Conservation (phyloP, 2,888 invertebrate genomes). For the Julus scandinavius region DNA sequence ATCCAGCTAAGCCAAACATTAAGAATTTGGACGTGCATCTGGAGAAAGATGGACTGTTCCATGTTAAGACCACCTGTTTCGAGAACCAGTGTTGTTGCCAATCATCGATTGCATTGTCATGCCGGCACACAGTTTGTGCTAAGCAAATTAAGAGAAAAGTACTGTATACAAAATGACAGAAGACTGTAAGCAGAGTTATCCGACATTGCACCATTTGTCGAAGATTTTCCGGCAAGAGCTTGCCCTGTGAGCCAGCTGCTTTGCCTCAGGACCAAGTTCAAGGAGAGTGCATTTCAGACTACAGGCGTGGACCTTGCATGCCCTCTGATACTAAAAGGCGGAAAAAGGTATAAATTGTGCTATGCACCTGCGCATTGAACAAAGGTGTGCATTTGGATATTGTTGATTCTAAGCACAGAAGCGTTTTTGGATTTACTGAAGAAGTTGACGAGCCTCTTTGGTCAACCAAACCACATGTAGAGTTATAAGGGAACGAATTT, state of each 20-base stretch:
- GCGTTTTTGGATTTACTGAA: background rate
- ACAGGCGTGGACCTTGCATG: constrained; percentile 31
- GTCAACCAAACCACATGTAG: background rate
- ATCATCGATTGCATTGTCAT: background rate
- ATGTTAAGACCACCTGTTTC: background rate
- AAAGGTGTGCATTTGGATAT: background rate
- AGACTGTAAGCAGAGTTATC: background rate
- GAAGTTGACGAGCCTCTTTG: background rate
- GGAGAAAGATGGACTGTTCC: no score
- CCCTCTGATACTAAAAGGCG: background rate
- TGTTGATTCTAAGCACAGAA: background rate
- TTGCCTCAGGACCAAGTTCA: background rate
- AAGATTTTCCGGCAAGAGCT: background rate
- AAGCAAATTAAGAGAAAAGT: background rate
- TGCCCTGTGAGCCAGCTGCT: background rate
- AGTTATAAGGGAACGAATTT: background rate
- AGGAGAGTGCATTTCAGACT: background rate
- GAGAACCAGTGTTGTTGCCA: background rate
- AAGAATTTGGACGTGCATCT: background rate
- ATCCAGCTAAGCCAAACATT: background rate
- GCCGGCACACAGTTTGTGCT: background rate
- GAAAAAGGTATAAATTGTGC: background rate
- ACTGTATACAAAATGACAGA: background rate
- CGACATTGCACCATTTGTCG: background rate
- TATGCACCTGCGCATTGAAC: background rate